These are phyloP conservation scores for Melikaiella ostensackeni DNA, from an alignment of 2,888 invertebrate genomes.

Conservation along the genomic window DNA sequence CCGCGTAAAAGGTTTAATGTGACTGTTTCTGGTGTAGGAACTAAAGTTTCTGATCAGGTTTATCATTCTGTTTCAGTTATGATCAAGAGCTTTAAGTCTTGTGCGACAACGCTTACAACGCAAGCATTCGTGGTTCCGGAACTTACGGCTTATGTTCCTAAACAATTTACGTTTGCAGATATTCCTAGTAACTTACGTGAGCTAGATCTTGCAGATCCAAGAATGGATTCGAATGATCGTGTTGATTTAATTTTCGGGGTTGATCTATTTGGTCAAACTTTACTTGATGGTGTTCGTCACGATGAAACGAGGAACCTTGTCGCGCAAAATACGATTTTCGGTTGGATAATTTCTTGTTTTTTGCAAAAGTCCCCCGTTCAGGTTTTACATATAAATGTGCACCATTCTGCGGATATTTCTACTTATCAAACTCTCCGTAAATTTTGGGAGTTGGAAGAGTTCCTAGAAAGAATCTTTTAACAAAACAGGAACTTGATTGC, in stretches of 20 bases:
- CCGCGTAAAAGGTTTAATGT: constrained; percentile 10
- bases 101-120: not conserved
- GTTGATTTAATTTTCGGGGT: constrained; percentile 36
- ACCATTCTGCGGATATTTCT: no score
- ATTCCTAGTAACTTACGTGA: not conserved
- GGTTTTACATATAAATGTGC: not conserved
- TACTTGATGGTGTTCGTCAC: not conserved
- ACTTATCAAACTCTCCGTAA: no score
- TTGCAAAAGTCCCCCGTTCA: not conserved
- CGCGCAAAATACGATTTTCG: constrained; percentile 10
- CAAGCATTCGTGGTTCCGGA: constrained; percentile 13
- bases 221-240: not conserved
- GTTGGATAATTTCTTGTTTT: no score
- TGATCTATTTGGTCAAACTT: not conserved
- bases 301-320: not conserved
- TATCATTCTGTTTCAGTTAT: constrained; percentile 6
- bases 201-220: constrained; percentile 19
- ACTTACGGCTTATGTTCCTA: constrained; percentile 18
- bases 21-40: constrained; percentile 22
- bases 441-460: no score
- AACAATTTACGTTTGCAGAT: not conserved
- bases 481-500: no score
- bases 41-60: not conserved
- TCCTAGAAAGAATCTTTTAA: no score
- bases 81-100: not conserved